phyloP scores from a whole-genome alignment of 2,113 vertebrate species.

The Amphilophus citrinellus region DNA sequence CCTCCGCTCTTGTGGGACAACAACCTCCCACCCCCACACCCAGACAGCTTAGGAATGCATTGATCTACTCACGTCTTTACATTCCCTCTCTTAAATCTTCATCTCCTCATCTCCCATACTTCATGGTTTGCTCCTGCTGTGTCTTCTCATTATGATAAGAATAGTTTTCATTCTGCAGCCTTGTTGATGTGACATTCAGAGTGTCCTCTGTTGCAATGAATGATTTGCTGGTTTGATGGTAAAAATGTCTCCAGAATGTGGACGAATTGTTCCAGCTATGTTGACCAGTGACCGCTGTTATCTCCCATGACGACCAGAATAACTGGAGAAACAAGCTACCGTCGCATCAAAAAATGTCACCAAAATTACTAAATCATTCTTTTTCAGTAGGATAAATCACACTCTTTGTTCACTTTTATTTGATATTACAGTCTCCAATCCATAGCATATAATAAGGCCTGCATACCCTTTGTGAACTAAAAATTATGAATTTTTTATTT shows the following conservation, averaged over 20 bases:
- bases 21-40: conserved; percentile 24
- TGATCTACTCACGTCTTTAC: conserved; percentile 66
- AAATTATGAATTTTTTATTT: neutral
- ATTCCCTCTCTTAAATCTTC: conserved; percentile 49
- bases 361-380: neutral
- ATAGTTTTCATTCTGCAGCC: conserved; percentile 24
- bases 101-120: neutral
- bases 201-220: neutral
- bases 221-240: conserved; percentile 25
- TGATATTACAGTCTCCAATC: neutral
- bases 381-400: neutral
- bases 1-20: conserved; percentile 50
- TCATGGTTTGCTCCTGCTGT: conserved; percentile 3
- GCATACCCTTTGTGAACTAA: neutral
- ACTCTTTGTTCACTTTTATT: neutral
- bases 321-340: conserved; percentile 3
- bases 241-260: conserved; percentile 46
- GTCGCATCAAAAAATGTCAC: neutral
- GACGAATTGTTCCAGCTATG: conserved; percentile 25
- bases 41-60: conserved; percentile 73
- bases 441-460: neutral
- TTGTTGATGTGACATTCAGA: conserved; percentile 5
- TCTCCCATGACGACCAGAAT: conserved; percentile 42
- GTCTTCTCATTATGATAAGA: conserved; percentile 9
- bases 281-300: neutral